These are phyloP conservation scores for Hippopotamus amphibius DNA, from an alignment of 2,113 vertebrate genomes.

Conservation along the genomic window DNA sequence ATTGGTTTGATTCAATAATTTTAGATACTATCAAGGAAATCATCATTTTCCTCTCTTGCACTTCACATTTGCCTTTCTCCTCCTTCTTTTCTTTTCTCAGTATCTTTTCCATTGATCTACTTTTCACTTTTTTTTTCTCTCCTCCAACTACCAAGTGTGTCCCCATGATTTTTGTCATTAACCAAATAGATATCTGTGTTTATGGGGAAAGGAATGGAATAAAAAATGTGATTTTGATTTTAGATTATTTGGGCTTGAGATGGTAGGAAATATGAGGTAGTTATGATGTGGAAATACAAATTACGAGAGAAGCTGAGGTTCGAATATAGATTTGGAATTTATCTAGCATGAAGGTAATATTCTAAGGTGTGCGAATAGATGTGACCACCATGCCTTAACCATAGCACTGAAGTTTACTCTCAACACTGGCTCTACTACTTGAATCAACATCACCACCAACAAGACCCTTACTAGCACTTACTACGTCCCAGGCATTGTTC, in stretches of 20 bases:
- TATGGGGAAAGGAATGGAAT: neutral
- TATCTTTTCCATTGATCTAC: neutral
- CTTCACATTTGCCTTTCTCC: neutral
- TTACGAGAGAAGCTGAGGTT: neutral
- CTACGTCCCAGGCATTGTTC: too few relatives aligned
- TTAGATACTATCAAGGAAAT: neutral
- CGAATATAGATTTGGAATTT: neutral
- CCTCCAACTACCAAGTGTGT: neutral
- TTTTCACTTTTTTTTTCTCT: neutral
- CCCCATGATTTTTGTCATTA: neutral
- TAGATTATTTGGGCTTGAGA: neutral
- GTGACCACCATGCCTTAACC: neutral
- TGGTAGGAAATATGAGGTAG: neutral
- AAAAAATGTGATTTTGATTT: neutral
- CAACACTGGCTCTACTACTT: neutral
- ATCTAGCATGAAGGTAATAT: neutral
- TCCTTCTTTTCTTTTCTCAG: neutral
- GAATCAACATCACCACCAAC: neutral
- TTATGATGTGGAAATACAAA: neutral
- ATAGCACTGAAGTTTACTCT: neutral
- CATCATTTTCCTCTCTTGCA: neutral
- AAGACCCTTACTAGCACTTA: neutral
- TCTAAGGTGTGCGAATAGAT: neutral
- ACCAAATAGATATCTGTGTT: neutral
- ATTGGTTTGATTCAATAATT: neutral